phyloP scores from a whole-genome alignment of 2,113 vertebrate species.

The Stegastes partitus region DNA sequence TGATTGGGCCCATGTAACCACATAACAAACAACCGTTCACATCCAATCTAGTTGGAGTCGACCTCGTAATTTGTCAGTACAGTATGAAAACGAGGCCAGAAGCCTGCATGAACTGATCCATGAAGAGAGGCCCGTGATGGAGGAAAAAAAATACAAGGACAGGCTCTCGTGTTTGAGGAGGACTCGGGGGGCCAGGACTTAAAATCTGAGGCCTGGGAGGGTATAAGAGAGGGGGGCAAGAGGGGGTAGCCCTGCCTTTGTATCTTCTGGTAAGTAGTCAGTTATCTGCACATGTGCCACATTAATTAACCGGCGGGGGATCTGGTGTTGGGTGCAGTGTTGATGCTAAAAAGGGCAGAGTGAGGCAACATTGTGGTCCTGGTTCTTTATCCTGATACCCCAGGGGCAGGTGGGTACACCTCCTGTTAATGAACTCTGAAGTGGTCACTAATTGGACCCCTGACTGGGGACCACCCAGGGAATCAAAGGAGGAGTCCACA shows the following conservation, averaged over 20 bases:
- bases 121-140: conserved; percentile 28
- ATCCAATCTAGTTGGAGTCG: conserved; percentile 6
- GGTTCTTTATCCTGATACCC: conserved; percentile 62
- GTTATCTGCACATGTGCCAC: conserved; percentile 73
- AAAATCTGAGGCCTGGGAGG: conserved; percentile 18
- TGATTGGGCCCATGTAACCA: conserved; percentile 1
- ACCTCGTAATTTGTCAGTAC: conserved; percentile 10
- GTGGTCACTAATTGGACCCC: conserved; percentile 82
- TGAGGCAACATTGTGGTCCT: conserved; percentile 46
- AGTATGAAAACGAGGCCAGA: conserved; percentile 20
- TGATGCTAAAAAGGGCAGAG: conserved; percentile 7
- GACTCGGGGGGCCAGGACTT: conserved; percentile 9
- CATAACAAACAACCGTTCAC: conserved; percentile 16
- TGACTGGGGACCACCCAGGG: conserved; percentile 69
- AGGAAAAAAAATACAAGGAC: conserved; percentile 24
- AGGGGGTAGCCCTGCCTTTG: conserved; percentile 47
- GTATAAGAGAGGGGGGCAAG: neutral
- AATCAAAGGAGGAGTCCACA: conserved; percentile 31
- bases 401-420: conserved; percentile 85
- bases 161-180: conserved; percentile 45
- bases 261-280: conserved; percentile 60
- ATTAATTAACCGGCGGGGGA: conserved; percentile 81
- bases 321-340: conserved; percentile 5
- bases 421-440: conserved; percentile 87
- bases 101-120: conserved; percentile 5